Conservation (phyloP, 92 coral and sea anemone species). For the Anthopleura xanthogrammica region DNA sequence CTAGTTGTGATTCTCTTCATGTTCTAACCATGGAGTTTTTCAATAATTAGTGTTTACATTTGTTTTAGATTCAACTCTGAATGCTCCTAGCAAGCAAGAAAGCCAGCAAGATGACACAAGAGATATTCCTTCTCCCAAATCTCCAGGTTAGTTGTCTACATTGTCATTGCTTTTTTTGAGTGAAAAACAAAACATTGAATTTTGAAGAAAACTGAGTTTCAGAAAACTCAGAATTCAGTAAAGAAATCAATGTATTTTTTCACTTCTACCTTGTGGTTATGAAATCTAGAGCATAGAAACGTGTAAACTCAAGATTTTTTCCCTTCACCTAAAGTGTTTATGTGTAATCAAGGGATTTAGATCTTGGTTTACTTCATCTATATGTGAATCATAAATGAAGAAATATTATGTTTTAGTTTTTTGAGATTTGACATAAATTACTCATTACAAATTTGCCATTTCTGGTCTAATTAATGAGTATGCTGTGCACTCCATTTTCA, state of each 20-base stretch:
- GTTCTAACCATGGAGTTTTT: not conserved
- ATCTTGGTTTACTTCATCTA: not conserved
- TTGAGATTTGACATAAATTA: constrained; percentile 6
- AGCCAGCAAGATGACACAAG: constrained; percentile 21
- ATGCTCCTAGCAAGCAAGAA: constrained; percentile 26
- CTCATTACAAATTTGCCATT: constrained; percentile 9
- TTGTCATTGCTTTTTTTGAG: not conserved
- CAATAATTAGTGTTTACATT: not conserved
- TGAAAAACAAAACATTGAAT: too few species aligned
- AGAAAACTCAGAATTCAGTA: too few species aligned
- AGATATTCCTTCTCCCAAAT: not conserved
- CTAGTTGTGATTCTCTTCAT: not conserved
- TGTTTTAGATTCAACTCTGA: constrained; percentile 28
- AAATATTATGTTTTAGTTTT: not conserved
- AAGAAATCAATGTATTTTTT: too few species aligned
- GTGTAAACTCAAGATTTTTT: not conserved
- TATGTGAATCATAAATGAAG: not conserved
- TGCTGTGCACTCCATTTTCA: not conserved
- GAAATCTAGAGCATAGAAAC: too few species aligned
- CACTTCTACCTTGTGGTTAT: too few species aligned
- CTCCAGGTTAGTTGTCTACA: not conserved
- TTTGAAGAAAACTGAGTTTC: too few species aligned
- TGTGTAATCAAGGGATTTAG: not conserved
- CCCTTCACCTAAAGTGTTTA: not conserved
- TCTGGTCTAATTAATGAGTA: not conserved